Percentiles rank a stretch among this genome's conserved stretches.
phyloP scores from a whole-genome alignment of 2,888 invertebrate genomes.

The Caenorhabditis parvicauda region DNA sequence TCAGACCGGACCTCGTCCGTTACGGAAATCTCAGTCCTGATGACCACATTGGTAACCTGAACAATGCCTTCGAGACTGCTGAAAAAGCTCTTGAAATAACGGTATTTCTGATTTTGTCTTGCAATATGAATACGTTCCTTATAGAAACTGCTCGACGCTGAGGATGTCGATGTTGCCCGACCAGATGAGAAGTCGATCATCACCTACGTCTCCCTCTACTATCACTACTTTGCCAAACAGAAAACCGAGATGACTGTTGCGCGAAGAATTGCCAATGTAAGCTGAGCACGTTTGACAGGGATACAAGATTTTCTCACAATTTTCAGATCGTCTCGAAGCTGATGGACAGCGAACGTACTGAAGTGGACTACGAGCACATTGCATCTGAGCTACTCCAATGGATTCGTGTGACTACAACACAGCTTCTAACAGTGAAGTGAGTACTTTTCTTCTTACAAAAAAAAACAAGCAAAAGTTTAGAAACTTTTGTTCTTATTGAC shows the following conservation, averaged over 20 bases:
- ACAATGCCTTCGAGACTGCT: conserved; percentile 94
- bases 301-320: neutral
- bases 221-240: conserved; percentile 98
- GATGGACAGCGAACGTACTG: conserved; percentile 90
- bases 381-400: conserved; percentile 84
- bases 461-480: no score
- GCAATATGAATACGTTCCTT: neutral
- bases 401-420: conserved; percentile 87
- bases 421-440: no score
- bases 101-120: conserved; percentile 3
- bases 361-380: conserved; percentile 81
- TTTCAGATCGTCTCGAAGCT: conserved; percentile 89
- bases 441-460: no score
- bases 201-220: conserved; percentile 97
- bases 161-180: conserved; percentile 84
- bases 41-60: conserved; percentile 88
- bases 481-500: no score
- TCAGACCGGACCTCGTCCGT: conserved; percentile 86
- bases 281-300: no score
- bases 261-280: conserved; percentile 89
- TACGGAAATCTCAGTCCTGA: conserved; percentile 73
- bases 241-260: conserved; percentile 98
- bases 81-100: conserved; percentile 89
- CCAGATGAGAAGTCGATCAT: conserved; percentile 87
- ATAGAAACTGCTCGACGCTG: conserved; percentile 79